Evolutionary conservation across 1,140 invertebrate genomes (phyloP).

Genomic region (Metaphire vulgaris): DNA sequence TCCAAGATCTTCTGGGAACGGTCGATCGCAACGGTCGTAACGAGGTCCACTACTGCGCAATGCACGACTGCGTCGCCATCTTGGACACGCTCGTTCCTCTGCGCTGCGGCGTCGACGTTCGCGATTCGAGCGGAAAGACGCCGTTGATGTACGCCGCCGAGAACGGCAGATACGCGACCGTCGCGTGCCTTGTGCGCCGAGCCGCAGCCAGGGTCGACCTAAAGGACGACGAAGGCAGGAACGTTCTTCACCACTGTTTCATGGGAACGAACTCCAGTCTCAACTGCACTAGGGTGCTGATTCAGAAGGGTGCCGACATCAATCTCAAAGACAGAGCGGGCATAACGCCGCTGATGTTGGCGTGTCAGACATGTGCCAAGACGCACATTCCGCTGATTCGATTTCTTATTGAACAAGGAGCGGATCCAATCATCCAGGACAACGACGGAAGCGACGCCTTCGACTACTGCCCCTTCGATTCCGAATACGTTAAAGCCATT

Average conservation of each 20-base stretch:
- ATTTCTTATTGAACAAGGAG: slow-evolving; percentile 31
- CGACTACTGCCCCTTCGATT: slow-evolving; percentile 29
- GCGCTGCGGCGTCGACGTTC: neutral
- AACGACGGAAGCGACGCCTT: slow-evolving; percentile 29
- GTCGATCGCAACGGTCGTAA: slow-evolving; percentile 19
- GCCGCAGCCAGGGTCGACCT: slow-evolving; percentile 21
- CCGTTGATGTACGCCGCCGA: slow-evolving; percentile 27
- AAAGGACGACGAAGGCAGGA: slow-evolving; percentile 14
- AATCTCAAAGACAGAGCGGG: slow-evolving; percentile 27
- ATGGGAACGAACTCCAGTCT: slow-evolving; percentile 22
- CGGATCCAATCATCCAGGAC: slow-evolving; percentile 31
- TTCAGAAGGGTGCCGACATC: slow-evolving; percentile 16
- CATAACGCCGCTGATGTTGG: slow-evolving; percentile 32
- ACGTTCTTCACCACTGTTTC: slow-evolving; percentile 32
- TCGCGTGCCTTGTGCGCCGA: slow-evolving; percentile 15
- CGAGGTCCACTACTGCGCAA: slow-evolving; percentile 29
- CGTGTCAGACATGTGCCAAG: slow-evolving; percentile 22
- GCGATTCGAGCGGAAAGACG: slow-evolving; percentile 12
- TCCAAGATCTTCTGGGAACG: neutral
- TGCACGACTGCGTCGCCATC: slow-evolving; percentile 14
- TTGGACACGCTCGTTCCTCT: slow-evolving; percentile 18
- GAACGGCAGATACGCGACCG: slow-evolving; percentile 5
- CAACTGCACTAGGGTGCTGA: slow-evolving; percentile 15
- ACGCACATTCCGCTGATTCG: slow-evolving; percentile 23
- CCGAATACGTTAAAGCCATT: slow-evolving; percentile 25